phyloP scores from a whole-genome alignment of 2,797 vertebrate species.

The Alca torda region DNA sequence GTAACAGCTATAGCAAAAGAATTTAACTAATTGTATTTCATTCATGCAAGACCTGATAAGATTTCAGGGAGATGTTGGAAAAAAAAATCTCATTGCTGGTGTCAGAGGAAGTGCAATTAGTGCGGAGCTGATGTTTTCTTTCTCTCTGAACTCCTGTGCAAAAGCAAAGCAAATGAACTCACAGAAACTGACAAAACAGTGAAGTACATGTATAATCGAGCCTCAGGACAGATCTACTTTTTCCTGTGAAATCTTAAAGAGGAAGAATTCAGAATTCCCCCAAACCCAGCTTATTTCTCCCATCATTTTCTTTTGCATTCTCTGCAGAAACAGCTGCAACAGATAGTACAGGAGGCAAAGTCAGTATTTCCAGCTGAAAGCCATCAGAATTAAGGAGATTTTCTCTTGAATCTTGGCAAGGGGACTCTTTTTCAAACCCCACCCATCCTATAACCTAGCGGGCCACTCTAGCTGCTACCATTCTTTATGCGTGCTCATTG shows the following conservation, averaged over 20 bases:
- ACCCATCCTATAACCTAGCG: neutral
- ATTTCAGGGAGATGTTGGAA: neutral
- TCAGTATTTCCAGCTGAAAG: neutral
- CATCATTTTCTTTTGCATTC: neutral
- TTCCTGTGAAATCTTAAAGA: neutral
- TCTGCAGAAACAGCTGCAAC: neutral
- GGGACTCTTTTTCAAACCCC: neutral
- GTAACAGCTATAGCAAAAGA: neutral
- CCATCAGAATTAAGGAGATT: neutral
- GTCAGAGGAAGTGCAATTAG: conserved; percentile 24
- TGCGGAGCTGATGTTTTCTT: neutral
- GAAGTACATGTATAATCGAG: neutral
- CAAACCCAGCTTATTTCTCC: neutral
- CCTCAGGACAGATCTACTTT: neutral
- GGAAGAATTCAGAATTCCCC: neutral
- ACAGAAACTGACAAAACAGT: neutral
- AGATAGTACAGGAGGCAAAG: neutral
- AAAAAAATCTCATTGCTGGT: neutral
- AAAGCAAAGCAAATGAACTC: neutral
- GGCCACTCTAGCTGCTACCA: neutral
- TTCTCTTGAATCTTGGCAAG: conserved; percentile 15
- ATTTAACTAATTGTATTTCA: neutral
- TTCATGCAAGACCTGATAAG: neutral
- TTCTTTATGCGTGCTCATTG: conserved; percentile 24
- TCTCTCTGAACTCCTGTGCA: neutral